Base-by-base conservation (phyloP, 2,113 vertebrate genomes). In the Rhadina sibilatrix region DNA sequence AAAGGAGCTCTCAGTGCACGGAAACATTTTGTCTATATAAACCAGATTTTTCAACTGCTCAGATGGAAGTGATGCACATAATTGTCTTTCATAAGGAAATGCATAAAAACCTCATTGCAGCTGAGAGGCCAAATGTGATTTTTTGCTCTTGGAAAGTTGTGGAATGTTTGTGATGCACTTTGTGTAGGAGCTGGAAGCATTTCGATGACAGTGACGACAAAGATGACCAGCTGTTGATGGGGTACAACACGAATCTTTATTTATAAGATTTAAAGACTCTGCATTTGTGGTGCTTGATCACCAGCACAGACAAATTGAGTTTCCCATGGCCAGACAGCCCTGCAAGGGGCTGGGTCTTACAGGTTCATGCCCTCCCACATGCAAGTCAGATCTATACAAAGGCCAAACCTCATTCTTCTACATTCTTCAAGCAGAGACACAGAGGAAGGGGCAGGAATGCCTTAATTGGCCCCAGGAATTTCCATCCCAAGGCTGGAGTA, bases 71-170 rank as follows among this genome's bases (percentile, higher is more conserved):
- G 68, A 83, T 95, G 79, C 75, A 71, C 8, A 4, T 68, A 70
- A 89, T 88, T 96, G 64, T 96, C 90, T 77, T 83, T 70, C 38
- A 23, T 75, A 83, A 93, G 79, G 85, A 84, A 87, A 75, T 72
- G 23, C 49, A 79, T 87, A 78, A 94, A 91, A 84, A 37, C 40
- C 49, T 89, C 56, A 35, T 72, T 9, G 42, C 65, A 71, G 57
- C 65, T 46, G 53, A 89, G 89, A 68, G 46, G 74, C n/a, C 46
- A 61, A 79, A 64, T 27, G 21, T 47, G 54, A 0, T 33, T 94
- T 83, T 65, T 63, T 63, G 54, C 64, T 86, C 49, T 81, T 83
- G 60, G 82, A 81, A 93, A 52, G 60, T 7, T 83, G 64, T n/a
- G 61, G 71, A 60, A 68, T 42, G 20, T 71, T 81, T 74, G 75